Percentiles rank a stretch among this genome's conserved stretches.
phyloP scores from a whole-genome alignment of 2,797 vertebrate genomes.

The Sus cebifrons region DNA sequence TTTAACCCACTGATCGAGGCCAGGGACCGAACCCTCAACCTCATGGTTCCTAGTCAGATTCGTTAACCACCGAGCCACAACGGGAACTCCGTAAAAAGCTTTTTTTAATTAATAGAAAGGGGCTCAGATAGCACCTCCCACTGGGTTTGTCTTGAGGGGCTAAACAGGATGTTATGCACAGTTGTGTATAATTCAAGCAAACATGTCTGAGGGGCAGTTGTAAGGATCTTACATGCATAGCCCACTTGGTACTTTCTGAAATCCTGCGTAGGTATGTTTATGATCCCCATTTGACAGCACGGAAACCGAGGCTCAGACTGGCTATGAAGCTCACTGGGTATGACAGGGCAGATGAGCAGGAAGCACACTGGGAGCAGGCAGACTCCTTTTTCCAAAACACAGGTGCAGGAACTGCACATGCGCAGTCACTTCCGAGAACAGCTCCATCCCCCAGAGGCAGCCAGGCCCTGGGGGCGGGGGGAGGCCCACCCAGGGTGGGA shows the following conservation, averaged over 20 bases:
- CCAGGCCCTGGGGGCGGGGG: not conserved
- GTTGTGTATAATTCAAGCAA: rapidly evolving
- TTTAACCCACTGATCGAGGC: no score
- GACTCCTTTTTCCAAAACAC: not conserved
- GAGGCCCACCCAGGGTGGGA: not conserved
- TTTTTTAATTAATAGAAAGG: not conserved
- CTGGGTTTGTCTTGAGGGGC: not conserved
- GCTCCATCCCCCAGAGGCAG: not conserved
- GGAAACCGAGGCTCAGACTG: not conserved
- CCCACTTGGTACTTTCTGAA: not conserved
- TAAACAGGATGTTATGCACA: rapidly evolving
- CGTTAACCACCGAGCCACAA: no score
- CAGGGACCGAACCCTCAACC: no score
- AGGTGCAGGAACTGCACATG: rapidly evolving
- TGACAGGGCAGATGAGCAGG: not conserved
- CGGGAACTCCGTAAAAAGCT: no score
- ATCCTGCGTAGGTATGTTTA: rapidly evolving
- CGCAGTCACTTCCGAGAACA: rapidly evolving
- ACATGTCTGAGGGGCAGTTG: not conserved
- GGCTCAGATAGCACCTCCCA: not conserved
- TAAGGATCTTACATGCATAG: not conserved
- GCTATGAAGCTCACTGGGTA: not conserved
- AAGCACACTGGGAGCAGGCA: not conserved
- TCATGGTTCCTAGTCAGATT: no score
- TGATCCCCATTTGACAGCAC: not conserved